Evolutionary conservation across 2,797 vertebrate genomes (phyloP).

Genomic region (Erethizon dorsatum): DNA sequence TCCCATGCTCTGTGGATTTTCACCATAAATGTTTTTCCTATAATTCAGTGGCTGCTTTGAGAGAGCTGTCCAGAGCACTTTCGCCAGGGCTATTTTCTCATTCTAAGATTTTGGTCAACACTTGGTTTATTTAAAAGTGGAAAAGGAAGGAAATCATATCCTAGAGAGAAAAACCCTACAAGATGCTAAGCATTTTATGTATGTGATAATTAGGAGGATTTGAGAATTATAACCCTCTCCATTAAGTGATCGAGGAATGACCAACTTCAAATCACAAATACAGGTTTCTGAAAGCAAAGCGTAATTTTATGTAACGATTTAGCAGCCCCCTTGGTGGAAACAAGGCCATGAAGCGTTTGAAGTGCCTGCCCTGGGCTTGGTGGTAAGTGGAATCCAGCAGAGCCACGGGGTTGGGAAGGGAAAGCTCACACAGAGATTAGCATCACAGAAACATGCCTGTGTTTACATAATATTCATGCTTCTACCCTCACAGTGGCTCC

Average conservation of each 20-base stretch:
- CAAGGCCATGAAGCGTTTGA: not conserved
- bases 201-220: slow-evolving; percentile 54
- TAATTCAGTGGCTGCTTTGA: slow-evolving; percentile 53
- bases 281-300: slow-evolving; percentile 58
- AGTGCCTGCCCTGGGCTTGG: not conserved
- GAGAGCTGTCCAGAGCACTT: slow-evolving; percentile 52
- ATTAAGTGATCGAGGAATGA: not conserved
- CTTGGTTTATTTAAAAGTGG: slow-evolving; percentile 51
- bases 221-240: slow-evolving; percentile 14
- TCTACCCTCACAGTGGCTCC: not conserved
- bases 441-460: slow-evolving; percentile 9
- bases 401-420: not conserved
- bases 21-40: slow-evolving; percentile 32
- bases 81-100: slow-evolving; percentile 65
- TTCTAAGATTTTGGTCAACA: slow-evolving; percentile 49
- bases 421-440: slow-evolving; percentile 55
- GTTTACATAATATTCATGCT: slow-evolving; percentile 23
- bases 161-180: slow-evolving; percentile 29
- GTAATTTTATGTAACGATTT: not conserved
- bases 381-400: slow-evolving; percentile 23
- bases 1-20: slow-evolving; percentile 45
- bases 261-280: slow-evolving; percentile 50
- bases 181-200: not conserved
- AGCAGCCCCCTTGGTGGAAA: not conserved
- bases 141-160: not conserved